phyloP scores from a whole-genome alignment of 2,113 vertebrate genomes.

The Actenoides lindsayi region DNA sequence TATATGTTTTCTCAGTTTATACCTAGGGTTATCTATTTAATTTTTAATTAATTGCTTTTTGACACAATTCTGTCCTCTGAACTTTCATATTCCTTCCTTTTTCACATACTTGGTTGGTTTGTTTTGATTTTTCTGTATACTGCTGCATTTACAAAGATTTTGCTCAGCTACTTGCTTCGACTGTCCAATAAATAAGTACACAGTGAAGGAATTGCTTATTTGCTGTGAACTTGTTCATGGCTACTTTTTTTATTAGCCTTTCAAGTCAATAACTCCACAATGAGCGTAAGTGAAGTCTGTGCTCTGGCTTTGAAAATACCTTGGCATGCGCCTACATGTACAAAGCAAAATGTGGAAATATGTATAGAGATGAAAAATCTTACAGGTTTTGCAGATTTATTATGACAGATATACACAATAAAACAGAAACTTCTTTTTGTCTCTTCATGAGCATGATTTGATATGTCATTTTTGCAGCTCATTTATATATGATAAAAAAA shows the following conservation, averaged over 20 bases:
- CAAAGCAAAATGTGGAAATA: background rate
- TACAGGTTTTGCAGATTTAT: background rate
- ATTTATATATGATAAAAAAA: background rate
- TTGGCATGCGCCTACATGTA: background rate
- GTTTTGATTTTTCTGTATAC: background rate
- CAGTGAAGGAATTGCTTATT: background rate
- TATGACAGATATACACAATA: background rate
- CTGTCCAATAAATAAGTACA: background rate
- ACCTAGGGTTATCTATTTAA: background rate
- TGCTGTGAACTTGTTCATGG: background rate
- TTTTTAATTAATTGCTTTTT: background rate
- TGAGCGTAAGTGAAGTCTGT: background rate
- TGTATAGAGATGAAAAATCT: rapidly evolving
- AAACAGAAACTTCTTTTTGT: background rate
- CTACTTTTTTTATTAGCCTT: background rate
- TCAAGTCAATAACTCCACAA: background rate
- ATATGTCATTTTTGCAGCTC: background rate
- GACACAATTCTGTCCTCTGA: background rate
- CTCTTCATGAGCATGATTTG: background rate
- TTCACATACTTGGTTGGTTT: background rate
- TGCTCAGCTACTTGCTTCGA: background rate
- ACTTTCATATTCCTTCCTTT: background rate
- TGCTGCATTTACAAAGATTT: background rate
- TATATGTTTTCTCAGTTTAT: background rate
- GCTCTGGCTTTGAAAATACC: background rate